phyloP scores from a whole-genome alignment of 2,113 vertebrate species.

The Pelusios castaneus region DNA sequence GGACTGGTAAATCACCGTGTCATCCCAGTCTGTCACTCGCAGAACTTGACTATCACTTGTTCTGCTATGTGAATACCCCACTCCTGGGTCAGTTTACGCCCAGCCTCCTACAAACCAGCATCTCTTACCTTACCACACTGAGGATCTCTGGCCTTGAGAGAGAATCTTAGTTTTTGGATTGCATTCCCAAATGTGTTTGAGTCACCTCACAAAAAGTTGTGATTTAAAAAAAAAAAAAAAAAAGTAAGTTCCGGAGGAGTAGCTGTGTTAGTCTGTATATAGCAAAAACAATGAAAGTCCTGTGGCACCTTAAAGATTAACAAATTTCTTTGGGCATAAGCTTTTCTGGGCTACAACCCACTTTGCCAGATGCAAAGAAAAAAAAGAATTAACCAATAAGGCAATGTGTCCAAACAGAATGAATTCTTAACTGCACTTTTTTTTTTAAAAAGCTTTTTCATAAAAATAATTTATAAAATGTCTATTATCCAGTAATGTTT shows the following conservation, averaged over 20 bases:
- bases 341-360: too few species aligned
- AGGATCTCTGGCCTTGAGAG: background rate
- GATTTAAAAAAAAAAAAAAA: background rate
- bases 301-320: too few species aligned
- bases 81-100: too few species aligned
- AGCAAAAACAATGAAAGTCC: too few species aligned
- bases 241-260: too few species aligned
- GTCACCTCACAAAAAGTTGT: background rate
- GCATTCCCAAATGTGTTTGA: background rate
- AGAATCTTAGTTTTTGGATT: background rate
- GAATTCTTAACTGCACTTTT: background rate
- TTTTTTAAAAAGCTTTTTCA: background rate
- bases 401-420: background rate
- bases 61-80: too few species aligned
- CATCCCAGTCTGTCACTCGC: background rate
- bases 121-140: background rate
- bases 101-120: background rate
- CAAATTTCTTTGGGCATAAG: too few species aligned
- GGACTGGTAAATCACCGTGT: too few species aligned
- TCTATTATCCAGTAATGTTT: background rate
- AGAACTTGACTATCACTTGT: background rate
- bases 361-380: too few species aligned
- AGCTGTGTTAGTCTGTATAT: too few species aligned
- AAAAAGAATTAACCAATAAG: background rate
- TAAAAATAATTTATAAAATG: background rate